Base-by-base conservation (phyloP, 2,797 vertebrate genomes). In the Pseudomugil tenellus region DNA sequence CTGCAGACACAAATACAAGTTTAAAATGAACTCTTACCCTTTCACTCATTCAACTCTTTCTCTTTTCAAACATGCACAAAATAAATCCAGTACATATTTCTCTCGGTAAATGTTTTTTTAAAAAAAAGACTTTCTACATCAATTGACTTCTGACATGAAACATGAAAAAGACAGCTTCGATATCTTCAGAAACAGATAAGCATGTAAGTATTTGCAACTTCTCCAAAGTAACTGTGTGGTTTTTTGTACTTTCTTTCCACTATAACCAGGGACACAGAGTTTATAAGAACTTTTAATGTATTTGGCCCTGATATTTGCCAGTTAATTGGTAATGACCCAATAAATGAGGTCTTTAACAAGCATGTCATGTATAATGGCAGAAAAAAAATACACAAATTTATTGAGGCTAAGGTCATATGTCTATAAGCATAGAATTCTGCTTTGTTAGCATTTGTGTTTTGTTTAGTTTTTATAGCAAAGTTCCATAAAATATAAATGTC, bases 11-110 rank as follows among this genome's bases (percentile, higher is more conserved):
- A 56, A 37, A 70, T 16, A 25, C 29, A 70, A 12, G 52, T 77
- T 76, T n/a, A 17, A 41, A 59, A 41, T 72, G 51, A 76, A 76
- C 69, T 83, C 55, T 77, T 74, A 72, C 34, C 67, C 74, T 73
- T 55, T 79, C 49, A 77, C 58, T 41, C 58, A 65, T 77, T 72
- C 41, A 63, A 55, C 46, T 21, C 58, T 39, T 48, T 8, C 48
- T 26, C 61, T 67, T 67, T 41, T 32, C 25, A 53, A 17, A 59
- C 54, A 61, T 53, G 28, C 60, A 67, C 25, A 41, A 28, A 58
- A 58, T 16, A 21, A 37, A 39, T 41, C 35, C 35, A 25, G 56
- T 43, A 28, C 39, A n/a, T 21, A 16, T 32, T 52, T 28, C 28
- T 19, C 52, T 64, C 32, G 39, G 46, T 59, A 74, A 80, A 81